These are phyloP conservation scores for Drosophila sp. DNA, from an alignment of 1,140 invertebrate genomes.

Conservation along the genomic window DNA sequence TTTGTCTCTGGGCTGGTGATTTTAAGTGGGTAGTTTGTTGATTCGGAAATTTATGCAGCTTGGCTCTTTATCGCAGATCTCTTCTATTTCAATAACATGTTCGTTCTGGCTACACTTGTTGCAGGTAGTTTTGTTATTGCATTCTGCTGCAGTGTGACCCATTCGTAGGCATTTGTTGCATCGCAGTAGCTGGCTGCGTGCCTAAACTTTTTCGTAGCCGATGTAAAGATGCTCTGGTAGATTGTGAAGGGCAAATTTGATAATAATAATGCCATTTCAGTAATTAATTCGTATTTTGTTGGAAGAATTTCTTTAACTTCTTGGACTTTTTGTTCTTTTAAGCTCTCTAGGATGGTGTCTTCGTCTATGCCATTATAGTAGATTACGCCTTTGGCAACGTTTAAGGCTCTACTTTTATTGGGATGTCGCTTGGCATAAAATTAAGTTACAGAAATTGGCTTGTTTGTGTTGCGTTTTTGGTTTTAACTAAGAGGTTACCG, in stretches of 20 bases:
- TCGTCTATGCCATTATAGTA: too few relatives aligned
- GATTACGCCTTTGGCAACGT: neutral
- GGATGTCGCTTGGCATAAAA: neutral
- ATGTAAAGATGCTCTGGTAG: neutral
- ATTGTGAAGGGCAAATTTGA: neutral
- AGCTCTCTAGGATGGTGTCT: too few relatives aligned
- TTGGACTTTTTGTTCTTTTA: too few relatives aligned
- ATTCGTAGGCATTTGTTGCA: conserved; percentile 12
- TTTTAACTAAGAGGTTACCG: neutral
- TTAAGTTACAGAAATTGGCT: neutral
- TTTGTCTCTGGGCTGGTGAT: too few relatives aligned
- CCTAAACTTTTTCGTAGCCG: neutral
- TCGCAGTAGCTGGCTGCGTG: neutral
- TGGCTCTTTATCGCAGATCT: too few relatives aligned
- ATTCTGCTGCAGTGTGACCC: conserved; percentile 2
- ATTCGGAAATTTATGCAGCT: too few relatives aligned
- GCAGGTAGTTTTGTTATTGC: neutral
- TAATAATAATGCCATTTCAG: conserved; percentile 6
- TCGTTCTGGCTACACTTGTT: too few relatives aligned
- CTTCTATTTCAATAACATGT: neutral
- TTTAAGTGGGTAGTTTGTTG: too few relatives aligned
- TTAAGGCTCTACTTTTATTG: neutral
- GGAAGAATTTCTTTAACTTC: too few relatives aligned
- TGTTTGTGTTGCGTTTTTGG: neutral
- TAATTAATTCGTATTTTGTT: too few relatives aligned